phyloP scores from a whole-genome alignment of 1,140 invertebrate species.

The Wasmannia auropunctata region DNA sequence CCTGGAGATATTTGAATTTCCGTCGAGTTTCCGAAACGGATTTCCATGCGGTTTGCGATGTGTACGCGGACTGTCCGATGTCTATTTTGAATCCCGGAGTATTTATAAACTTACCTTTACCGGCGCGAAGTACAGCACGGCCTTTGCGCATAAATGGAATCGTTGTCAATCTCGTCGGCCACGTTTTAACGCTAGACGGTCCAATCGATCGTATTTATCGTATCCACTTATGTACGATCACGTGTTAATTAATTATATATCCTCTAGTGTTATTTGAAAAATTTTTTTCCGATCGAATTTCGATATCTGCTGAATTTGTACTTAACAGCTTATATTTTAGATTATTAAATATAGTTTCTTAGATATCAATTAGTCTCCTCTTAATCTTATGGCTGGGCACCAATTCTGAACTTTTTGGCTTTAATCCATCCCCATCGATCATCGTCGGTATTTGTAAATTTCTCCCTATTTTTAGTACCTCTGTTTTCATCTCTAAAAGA shows the following conservation, averaged over 20 bases:
- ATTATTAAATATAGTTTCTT: background rate
- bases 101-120: conserved; percentile 74
- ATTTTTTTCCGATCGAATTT: background rate
- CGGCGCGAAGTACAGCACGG: conserved; percentile 46
- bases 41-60: conserved; percentile 61
- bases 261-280: background rate
- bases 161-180: conserved; percentile 12
- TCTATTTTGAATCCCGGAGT: conserved; percentile 67
- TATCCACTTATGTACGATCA: background rate
- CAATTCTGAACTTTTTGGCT: background rate
- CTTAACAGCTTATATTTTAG: background rate
- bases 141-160: conserved; percentile 65
- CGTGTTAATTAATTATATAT: background rate
- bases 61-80: conserved; percentile 23
- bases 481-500: background rate
- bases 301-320: background rate
- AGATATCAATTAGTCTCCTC: background rate
- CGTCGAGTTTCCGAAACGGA: conserved; percentile 63
- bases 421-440: background rate
- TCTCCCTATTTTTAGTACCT: background rate
- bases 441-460: background rate
- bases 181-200: background rate
- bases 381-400: background rate
- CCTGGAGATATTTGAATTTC: conserved; percentile 59
- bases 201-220: background rate